Conservation (phyloP, 2,797 vertebrate genomes). For the Myotis vivesi region DNA sequence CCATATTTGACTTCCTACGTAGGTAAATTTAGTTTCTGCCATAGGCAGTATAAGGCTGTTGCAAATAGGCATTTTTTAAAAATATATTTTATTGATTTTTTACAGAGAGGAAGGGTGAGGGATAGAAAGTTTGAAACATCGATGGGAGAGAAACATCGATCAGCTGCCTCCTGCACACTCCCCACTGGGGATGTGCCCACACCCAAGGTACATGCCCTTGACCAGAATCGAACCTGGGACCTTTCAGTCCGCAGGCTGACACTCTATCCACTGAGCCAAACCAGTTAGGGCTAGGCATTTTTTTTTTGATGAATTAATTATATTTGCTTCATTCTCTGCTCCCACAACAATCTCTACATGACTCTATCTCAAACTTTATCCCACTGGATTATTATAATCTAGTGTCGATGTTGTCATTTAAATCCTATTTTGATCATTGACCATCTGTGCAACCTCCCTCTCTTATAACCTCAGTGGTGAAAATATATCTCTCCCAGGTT, state of each 20-base stretch:
- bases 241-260: too few species aligned
- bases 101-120: too few species aligned
- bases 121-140: too few species aligned
- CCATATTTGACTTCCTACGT: background rate
- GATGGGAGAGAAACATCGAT: too few species aligned
- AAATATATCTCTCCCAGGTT: background rate
- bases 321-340: background rate
- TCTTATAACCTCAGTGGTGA: background rate
- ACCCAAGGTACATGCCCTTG: too few species aligned
- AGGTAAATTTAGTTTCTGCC: background rate
- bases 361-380: background rate
- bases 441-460: background rate
- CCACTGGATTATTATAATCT: background rate
- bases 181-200: too few species aligned
- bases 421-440: background rate
- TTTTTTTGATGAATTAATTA: background rate
- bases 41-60: background rate
- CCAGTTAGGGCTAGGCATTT: too few species aligned
- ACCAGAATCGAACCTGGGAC: too few species aligned
- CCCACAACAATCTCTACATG: background rate
- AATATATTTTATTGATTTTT: too few species aligned
- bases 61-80: background rate
- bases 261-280: too few species aligned
- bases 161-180: too few species aligned
- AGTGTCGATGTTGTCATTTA: background rate